Conservation (phyloP, 2,888 invertebrate genomes). For the Campoplex nolae region DNA sequence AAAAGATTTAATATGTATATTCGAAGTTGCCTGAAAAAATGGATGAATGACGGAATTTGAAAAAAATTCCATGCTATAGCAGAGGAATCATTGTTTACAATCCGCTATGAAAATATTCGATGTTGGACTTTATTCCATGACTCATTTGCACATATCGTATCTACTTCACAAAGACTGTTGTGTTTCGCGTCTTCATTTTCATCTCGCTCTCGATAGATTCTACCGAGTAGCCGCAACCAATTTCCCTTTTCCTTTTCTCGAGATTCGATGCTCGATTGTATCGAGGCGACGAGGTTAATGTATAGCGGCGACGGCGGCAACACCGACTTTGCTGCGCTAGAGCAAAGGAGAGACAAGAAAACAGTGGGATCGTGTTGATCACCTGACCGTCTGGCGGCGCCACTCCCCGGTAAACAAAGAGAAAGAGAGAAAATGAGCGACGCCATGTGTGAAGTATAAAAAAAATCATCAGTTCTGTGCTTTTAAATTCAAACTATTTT, state of each 20-base stretch:
- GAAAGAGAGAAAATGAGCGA: neutral
- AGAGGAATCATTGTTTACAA: neutral
- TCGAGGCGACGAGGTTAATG: neutral
- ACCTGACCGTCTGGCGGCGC: constrained; percentile 39
- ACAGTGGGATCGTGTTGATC: neutral
- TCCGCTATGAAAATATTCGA: neutral
- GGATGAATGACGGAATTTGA: neutral
- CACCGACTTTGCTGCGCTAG: constrained; percentile 19
- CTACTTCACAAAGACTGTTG: constrained; percentile 8
- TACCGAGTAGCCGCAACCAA: constrained; percentile 11
- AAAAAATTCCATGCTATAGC: neutral
- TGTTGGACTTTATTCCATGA: neutral
- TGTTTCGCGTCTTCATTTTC: constrained; percentile 6
- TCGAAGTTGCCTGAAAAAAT: neutral
- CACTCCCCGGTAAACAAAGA: neutral
- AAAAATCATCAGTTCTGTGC: neutral
- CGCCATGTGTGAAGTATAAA: neutral
- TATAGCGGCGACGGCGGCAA: neutral
- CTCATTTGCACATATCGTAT: neutral
- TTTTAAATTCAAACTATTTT: neutral
- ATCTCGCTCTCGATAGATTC: neutral
- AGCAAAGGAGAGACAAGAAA: constrained; percentile 18
- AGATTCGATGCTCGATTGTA: constrained; percentile 56
- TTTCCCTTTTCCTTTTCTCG: constrained; percentile 32
- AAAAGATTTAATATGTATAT: neutral